Conservation (phyloP, 2,797 vertebrate genomes). For the Geotrypetes seraphini region DNA sequence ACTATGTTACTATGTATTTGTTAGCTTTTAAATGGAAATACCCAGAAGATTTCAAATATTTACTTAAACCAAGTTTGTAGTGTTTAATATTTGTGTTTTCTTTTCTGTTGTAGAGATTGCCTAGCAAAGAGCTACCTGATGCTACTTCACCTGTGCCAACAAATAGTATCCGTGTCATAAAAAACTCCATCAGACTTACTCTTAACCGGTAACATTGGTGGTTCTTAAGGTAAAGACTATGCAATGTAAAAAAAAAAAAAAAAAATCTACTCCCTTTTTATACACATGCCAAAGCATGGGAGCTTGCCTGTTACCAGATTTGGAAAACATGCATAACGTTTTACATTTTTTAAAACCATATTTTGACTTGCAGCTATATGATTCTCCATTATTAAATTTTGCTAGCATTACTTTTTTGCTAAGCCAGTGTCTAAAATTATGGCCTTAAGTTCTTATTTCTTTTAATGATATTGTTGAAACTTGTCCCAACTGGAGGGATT, state of each 20-base stretch:
- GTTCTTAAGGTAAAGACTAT: constrained; percentile 49
- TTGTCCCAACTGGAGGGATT: constrained; percentile 24
- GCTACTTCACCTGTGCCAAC: constrained; percentile 85
- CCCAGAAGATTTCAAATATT: no score
- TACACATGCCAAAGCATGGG: no score
- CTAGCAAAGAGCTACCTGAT: constrained; percentile 93
- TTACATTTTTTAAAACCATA: no score
- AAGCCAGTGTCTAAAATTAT: constrained; percentile 22
- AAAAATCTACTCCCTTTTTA: no score
- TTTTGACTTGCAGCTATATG: constrained; percentile 27
- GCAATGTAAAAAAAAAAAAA: no score
- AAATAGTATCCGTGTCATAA: constrained; percentile 82
- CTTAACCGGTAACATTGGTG: constrained; percentile 72
- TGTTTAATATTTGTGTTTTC: no score
- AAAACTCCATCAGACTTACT: constrained; percentile 93
- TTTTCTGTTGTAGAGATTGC: constrained; percentile 65
- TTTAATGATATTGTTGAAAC: constrained; percentile 24
- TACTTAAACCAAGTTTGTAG: no score
- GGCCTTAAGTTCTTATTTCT: constrained; percentile 25
- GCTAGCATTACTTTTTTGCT: constrained; percentile 21
- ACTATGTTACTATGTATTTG: no score
- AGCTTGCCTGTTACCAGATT: no score
- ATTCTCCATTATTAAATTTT: constrained; percentile 11
- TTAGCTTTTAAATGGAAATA: no score
- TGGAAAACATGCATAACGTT: no score